Evolutionary conservation across 2,113 vertebrate genomes (phyloP), one percentile per base, ranked within the genome.

Genomic region (Oenanthe melanoleuca): DNA sequence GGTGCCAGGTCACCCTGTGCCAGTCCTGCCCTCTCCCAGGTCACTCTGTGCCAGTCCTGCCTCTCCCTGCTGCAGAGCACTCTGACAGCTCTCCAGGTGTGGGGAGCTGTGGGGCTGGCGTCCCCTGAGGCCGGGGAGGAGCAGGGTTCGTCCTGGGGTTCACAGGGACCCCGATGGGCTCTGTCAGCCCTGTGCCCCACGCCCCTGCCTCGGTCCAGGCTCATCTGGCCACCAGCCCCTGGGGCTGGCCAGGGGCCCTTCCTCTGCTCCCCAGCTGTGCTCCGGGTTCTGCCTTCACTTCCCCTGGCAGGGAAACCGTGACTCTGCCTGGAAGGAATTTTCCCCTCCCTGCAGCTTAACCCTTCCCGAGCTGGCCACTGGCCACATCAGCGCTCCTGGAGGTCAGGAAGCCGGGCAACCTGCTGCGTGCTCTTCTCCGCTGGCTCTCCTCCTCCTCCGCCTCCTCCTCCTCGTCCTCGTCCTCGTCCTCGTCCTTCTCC

Each of bases 311-410:
- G 81, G 84, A 81, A 94, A 81, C 49, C 5, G 25, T 95, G 95
- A 95, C 91, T 86, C 59, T 87, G 86, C 74, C 69, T 93, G 87
- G 95, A 96, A 97, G 96, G 96, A 96, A 96, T 95, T 96, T 95
- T 92, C 85, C 65, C 49, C 70, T 94, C 88, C 79, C 81, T 75
- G 67, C 55, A 15, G 33, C 67, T 96, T 96, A 96, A 95, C 95
- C 85, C 90, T 93, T 94, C 90, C 90, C 18, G 57, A 79, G 15
- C 81, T 94, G 88, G 82, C 96, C 73, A 8, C 1, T 15, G 12
- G 88, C 92, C 86, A 80, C 70, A 1, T 4, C 40, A 12, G 31
- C 7, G 4, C 64, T 72, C 14, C 2, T 9, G 67, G 25, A 53
- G 94, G 94, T 92, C 91, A 89, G 23, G 45, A 37, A 82, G 61